Conservation (phyloP, 64 coral and sea anemone genomes). For the Montipora capricornis region DNA sequence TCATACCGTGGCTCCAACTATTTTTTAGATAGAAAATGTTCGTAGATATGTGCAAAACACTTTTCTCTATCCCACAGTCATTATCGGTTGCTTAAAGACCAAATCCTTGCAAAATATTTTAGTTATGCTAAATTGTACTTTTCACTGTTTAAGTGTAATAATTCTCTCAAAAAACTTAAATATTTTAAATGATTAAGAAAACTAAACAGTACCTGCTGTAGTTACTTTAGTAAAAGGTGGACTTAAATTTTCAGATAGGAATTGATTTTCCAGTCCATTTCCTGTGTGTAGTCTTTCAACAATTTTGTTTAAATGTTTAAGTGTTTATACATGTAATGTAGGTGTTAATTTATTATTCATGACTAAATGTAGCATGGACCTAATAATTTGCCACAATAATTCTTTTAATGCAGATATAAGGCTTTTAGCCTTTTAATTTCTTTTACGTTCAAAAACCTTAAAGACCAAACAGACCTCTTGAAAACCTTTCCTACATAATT, state of each 20-base stretch:
- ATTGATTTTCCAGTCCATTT: not conserved
- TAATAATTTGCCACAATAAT: not conserved
- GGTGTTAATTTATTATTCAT: not conserved
- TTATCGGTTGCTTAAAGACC: too few species aligned
- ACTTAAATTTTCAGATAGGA: not conserved
- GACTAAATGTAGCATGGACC: not conserved
- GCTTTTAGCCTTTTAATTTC: not conserved
- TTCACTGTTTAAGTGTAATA: not conserved
- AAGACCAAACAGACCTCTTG: not conserved
- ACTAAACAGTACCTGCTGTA: not conserved
- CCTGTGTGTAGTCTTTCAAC: not conserved
- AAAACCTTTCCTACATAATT: not conserved
- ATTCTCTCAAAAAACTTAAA: not conserved
- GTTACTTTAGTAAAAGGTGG: not conserved
- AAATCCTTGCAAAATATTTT: too few species aligned
- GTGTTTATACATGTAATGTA: not conserved
- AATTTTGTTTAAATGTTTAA: constrained; percentile 4
- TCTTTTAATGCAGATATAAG: not conserved
- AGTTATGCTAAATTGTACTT: not conserved
- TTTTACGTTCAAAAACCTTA: not conserved
- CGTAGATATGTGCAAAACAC: too few species aligned
- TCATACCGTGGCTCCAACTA: too few species aligned
- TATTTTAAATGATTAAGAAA: constrained; percentile 11
- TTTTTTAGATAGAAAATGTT: too few species aligned
- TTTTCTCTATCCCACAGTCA: too few species aligned